Evolutionary conservation across 2,888 invertebrate genomes (phyloP).

Genomic region (Andrena marginata): DNA sequence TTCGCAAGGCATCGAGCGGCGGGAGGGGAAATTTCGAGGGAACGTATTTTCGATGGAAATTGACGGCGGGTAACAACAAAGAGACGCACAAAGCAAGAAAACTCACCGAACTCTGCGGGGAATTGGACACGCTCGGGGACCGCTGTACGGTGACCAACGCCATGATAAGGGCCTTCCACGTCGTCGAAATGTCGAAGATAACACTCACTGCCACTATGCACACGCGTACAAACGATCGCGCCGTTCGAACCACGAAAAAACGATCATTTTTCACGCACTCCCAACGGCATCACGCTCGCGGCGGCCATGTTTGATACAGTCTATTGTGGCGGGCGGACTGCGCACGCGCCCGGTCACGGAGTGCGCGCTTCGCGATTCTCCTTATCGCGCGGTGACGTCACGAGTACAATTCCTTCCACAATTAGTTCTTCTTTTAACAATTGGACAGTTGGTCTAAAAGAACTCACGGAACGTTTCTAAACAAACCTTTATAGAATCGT

Average conservation of each 20-base stretch:
- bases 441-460: neutral
- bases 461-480: neutral
- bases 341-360: constrained; percentile 46
- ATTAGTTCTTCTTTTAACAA: constrained; percentile 5
- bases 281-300: constrained; percentile 81
- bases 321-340: constrained; percentile 49
- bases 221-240: constrained; percentile 77
- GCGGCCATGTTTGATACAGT: constrained; percentile 85
- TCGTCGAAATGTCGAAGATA: constrained; percentile 80
- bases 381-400: constrained; percentile 55
- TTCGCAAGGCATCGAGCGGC: neutral
- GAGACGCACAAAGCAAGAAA: constrained; percentile 48
- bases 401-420: constrained; percentile 14
- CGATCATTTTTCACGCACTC: constrained; percentile 82
- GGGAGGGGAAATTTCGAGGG: neutral
- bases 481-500: neutral
- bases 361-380: constrained; percentile 41
- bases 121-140: constrained; percentile 90
- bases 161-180: constrained; percentile 85
- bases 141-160: constrained; percentile 91
- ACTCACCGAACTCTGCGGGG: constrained; percentile 88
- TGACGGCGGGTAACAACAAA: constrained; percentile 42
- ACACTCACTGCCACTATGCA: constrained; percentile 76
- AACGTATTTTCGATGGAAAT: constrained; percentile 1
- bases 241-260: constrained; percentile 78